Base-by-base conservation (phyloP, 2,797 vertebrate species). In the Xiphophorus birchmanni region DNA sequence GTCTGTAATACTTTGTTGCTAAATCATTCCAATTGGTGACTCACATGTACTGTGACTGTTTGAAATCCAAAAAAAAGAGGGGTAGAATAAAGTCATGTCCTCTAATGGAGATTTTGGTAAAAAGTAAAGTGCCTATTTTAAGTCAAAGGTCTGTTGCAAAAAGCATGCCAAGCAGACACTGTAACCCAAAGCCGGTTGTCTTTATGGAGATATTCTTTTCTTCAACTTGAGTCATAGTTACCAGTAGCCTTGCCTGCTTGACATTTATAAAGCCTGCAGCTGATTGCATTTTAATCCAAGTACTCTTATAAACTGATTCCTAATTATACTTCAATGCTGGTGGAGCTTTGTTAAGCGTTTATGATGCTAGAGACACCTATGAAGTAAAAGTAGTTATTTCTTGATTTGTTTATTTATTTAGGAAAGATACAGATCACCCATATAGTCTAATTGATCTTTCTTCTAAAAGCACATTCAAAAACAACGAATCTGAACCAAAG, bases 231-330 rank as follows among this genome's bases (percentile, higher is more conserved):
- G 76, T 71, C 73, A 81, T 79, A 83, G 87, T 87, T 90, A 87
- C 78, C 37, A 89, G 77, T 77, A 44, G 75, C 50, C 76, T 54
- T 54, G 78, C 67, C 82, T 84, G 75, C 78, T 80, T 89, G 86
- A 90, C 84, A 83, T 91, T 84, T 91, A 47, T 80, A 77, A 69
- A 54, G 45, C 73, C 77, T 77, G 73, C 83, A 83, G 80, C 54
- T 87, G 81, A 90, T 90, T 90, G 80, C 63, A 83, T 63, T 90
- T 89, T 87, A 83, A 86, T 88, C 82, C 79, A 87, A 84, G 75
- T 44, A 77, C 60, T 35, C 60, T 32, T 63, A 32, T 15, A 18
- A 63, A 63, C 15, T 35, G 13, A 15, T 35, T 63, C 73, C 77
- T 93, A 88, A 93, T 90, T 92, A 90, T 88, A 83, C 84, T 82